These are phyloP conservation scores for Synanthedon myopaeformis DNA, from an alignment of 2,888 invertebrate genomes.

Conservation along the genomic window DNA sequence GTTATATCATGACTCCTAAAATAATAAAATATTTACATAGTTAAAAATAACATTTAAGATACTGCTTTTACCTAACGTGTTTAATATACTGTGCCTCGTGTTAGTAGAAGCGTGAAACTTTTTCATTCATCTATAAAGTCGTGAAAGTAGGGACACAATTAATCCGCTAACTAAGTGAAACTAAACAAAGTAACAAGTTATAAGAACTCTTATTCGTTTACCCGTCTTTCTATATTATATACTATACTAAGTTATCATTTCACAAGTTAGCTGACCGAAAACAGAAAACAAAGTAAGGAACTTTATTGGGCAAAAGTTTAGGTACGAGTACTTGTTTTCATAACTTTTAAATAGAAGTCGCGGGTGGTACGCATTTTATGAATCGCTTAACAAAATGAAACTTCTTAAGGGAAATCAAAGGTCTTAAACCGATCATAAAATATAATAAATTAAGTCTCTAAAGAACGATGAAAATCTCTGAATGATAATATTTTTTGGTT, in stretches of 20 bases:
- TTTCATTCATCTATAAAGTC: neutral
- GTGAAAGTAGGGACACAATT: neutral
- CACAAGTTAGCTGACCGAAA: neutral
- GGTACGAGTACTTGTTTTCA: neutral
- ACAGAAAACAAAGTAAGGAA: neutral
- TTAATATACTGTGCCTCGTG: too few species aligned
- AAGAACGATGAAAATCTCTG: neutral
- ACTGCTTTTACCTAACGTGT: too few species aligned
- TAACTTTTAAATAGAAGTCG: neutral
- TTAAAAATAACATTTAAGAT: too few species aligned
- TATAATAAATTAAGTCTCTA: neutral
- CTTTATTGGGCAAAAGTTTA: neutral
- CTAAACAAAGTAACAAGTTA: neutral
- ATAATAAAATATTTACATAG: too few species aligned
- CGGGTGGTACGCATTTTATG: slow-evolving; percentile 8
- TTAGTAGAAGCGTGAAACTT: neutral
- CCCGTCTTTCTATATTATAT: neutral
- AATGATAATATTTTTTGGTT: neutral
- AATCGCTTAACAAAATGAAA: slow-evolving; percentile 23
- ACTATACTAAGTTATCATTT: neutral
- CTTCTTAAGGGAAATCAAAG: slow-evolving; percentile 11
- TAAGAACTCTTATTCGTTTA: neutral
- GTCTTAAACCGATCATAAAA: neutral
- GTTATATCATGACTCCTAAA: too few species aligned
- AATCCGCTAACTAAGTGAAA: neutral